Percentiles rank a stretch among this genome's conserved stretches.
These are phyloP conservation scores for Eupithecia dodoneata DNA, from an alignment of 2,888 invertebrate genomes.

Conservation along the genomic window DNA sequence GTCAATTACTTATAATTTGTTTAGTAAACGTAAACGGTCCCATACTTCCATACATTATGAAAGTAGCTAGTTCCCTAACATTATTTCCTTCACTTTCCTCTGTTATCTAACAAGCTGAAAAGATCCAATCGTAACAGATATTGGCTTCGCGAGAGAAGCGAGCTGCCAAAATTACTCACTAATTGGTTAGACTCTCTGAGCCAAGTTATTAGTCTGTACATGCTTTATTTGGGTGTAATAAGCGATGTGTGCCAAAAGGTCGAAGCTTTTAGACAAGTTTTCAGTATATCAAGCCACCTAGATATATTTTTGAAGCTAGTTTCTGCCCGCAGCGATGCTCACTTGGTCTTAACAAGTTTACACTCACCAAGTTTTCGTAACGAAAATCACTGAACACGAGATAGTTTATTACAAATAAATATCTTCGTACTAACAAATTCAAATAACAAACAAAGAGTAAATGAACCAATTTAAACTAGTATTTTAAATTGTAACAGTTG, in stretches of 20 bases:
- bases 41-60: too few relatives aligned
- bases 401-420: too few relatives aligned
- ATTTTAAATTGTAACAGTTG: too few relatives aligned
- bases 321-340: neutral
- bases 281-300: neutral
- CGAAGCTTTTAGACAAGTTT: neutral
- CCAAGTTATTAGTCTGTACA: constrained; percentile 2
- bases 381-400: too few relatives aligned
- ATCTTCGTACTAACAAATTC: too few relatives aligned
- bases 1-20: too few relatives aligned
- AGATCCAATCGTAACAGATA: constrained; percentile 1
- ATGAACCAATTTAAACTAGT: too few relatives aligned
- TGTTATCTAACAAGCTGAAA: neutral
- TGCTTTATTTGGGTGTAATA: constrained; percentile 1
- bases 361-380: too few relatives aligned
- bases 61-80: neutral
- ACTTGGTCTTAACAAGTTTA: too few relatives aligned
- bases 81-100: neutral
- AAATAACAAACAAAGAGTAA: too few relatives aligned
- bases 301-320: neutral
- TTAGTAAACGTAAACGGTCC: too few relatives aligned
- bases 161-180: constrained; percentile 14
- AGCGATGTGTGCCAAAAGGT: neutral
- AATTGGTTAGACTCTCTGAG: constrained; percentile 5
- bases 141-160: neutral